Base-by-base conservation (phyloP, 2,888 invertebrate genomes). In the Kryphioiulus occultus region DNA sequence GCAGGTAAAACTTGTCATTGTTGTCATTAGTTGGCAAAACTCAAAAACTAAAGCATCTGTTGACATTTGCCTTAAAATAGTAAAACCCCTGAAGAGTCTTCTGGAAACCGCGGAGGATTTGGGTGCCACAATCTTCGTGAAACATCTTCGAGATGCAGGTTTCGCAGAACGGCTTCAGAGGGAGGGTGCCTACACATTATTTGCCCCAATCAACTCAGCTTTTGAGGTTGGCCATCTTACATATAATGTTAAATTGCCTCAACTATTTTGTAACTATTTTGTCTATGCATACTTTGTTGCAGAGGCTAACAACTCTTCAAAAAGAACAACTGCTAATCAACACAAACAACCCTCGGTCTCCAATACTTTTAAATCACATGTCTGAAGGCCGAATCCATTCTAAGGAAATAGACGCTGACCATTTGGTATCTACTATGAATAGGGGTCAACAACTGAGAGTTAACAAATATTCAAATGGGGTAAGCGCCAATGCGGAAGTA, bases 401-500 rank as follows among this genome's bases (percentile, higher is more conserved):
- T 3, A 91, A 91, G 39, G 91, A 92, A 47, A 92, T 93, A 89
- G 89, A 90, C 3, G 92, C 92, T 10, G 92, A 92, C 89, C 90
- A 91, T 86, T 90, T 92, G 89, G 90, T 92, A 0, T 91, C 91
- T n/a, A 92, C 93, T 0, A 90, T 92, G n/a, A 91, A 92, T 89
- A 90, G 91, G 47, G 91, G 91, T 0, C 90, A 90, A 78, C 90
- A 90, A 53, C 90, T 93, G 39, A 90, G 92, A 86, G 91, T 93
- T 89, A 93, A 92, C 90, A 93, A 92, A 90, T 93, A 93, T 89
- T 92, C 93, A 10, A 93, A 92, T 89, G 93, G 93, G 90, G 93
- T 93, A 90, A 91, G 92, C 90, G 22, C 39, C 39, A 39, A 39
- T 39, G 9, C 3, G 9, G 39, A 39, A 39, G 39, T 5, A 39